Evolutionary conservation across 2,797 vertebrate species (phyloP).

Genomic region (Manis javanica): DNA sequence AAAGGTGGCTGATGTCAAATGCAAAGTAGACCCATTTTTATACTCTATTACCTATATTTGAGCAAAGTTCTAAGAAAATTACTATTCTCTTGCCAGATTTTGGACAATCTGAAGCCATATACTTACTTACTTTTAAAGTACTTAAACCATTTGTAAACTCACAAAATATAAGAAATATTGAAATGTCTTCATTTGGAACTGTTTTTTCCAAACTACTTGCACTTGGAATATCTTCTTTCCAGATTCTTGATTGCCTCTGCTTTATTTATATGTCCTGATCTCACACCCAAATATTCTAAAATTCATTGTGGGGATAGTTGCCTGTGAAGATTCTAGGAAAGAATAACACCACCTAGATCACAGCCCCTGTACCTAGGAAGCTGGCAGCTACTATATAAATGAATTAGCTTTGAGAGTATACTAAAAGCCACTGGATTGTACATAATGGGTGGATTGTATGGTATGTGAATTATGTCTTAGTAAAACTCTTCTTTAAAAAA

Average conservation of each 20-base stretch:
- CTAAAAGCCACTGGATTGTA: background rate
- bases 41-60: conserved; percentile 11
- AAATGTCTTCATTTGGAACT: conserved; percentile 28
- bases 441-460: background rate
- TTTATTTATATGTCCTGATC: conserved; percentile 21
- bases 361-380: too few species aligned
- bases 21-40: conserved; percentile 52
- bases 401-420: conserved; percentile 10
- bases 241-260: background rate
- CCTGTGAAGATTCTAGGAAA: background rate
- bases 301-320: background rate
- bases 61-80: conserved; percentile 33
- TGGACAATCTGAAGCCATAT: background rate
- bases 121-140: conserved; percentile 49
- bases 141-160: conserved; percentile 51
- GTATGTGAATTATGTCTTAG: conserved; percentile 16
- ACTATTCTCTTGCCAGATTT: conserved; percentile 22
- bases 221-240: conserved; percentile 28
- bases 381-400: too few species aligned
- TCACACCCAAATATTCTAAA: background rate
- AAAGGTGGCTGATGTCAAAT: conserved; percentile 11
- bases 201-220: conserved; percentile 4
- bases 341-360: too few species aligned
- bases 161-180: conserved; percentile 32
- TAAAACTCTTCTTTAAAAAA: background rate